Conservation (phyloP, 2,113 vertebrate species). For the Saguinus midas region DNA sequence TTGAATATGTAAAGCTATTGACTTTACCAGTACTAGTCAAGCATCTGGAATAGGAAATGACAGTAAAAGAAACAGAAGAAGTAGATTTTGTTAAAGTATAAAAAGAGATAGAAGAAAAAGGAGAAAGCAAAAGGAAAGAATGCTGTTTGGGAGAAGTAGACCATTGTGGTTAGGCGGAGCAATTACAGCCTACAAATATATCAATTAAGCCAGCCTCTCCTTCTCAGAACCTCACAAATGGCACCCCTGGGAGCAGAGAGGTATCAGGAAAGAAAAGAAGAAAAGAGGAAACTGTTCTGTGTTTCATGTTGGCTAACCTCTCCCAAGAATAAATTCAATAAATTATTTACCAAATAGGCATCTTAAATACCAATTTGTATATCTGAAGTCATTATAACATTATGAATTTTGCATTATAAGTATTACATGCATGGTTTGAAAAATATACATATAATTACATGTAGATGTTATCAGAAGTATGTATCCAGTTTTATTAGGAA, state of each 20-base stretch:
- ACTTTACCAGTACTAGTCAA: neutral
- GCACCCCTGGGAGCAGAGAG: constrained; percentile 36
- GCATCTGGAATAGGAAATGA: neutral
- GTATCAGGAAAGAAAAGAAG: neutral
- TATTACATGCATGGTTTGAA: constrained; percentile 36
- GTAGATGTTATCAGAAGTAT: neutral
- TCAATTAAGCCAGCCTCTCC: constrained; percentile 52
- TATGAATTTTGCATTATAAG: neutral
- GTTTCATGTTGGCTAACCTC: neutral
- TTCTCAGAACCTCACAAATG: constrained; percentile 50
- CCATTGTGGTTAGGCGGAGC: constrained; percentile 48
- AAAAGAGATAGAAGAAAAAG: constrained; percentile 46
- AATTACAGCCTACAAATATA: constrained; percentile 58
- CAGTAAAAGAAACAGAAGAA: neutral
- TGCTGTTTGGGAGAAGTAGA: constrained; percentile 47
- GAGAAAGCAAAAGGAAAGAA: neutral
- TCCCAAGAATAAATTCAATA: neutral
- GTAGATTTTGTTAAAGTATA: neutral
- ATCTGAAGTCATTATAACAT: neutral
- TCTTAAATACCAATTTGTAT: constrained; percentile 26
- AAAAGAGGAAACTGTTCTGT: neutral
- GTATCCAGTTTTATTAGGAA: neutral
- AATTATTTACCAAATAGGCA: constrained; percentile 30
- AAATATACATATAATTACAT: neutral
- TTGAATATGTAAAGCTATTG: neutral